Base-by-base conservation (phyloP, 2,888 invertebrate genomes). In the Lepas anatifera region DNA sequence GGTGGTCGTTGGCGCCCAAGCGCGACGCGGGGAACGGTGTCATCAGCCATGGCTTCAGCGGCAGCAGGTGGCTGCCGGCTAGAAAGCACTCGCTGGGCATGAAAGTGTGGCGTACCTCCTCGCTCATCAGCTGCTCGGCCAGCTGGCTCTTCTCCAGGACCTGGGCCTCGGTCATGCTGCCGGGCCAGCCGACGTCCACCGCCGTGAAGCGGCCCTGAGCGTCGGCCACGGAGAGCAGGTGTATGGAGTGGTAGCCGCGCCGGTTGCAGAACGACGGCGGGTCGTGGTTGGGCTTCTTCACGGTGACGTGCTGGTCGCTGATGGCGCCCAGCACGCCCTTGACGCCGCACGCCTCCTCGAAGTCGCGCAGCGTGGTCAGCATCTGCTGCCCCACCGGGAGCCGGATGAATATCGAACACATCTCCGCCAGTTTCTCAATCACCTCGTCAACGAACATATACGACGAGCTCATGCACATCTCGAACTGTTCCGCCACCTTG, bases 1-100 rank as follows among this genome's bases (percentile, higher is more conserved):
- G 29, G 22, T 1, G 7, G 58, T 35, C 58, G 58, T 4, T 18
- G 13, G 29, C 25, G 25, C 32, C 13, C 22, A 35, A 13, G 22
- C 58, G 58, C 18, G 2, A 8, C 13, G 18, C 18, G 32, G 32
- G 58, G 58, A 18, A 58, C 32, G 58, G 58, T 35, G 58, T 58
- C 58, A 58, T 58, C 58, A 58, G 58, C 58, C 58, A 58, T 16
- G 58, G 18, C 1, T 35, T 29, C 18, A 58, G 58, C 58, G 58
- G 58, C 58, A 58, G 58, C 35, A 35, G 3, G 4, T 4, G 18
- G 32, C 32, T 35, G 35, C 58, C 58, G 18, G 35, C 58, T 35
- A 58, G 58, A 35, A 58, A 58, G 22, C 58, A 58, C 25, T 58
- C 58, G 58, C 58, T 25, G 32, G 58, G 58, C 58, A 58, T 10